phyloP scores from a whole-genome alignment of 2,797 vertebrate genomes.

The Pangasius mekongensis region DNA sequence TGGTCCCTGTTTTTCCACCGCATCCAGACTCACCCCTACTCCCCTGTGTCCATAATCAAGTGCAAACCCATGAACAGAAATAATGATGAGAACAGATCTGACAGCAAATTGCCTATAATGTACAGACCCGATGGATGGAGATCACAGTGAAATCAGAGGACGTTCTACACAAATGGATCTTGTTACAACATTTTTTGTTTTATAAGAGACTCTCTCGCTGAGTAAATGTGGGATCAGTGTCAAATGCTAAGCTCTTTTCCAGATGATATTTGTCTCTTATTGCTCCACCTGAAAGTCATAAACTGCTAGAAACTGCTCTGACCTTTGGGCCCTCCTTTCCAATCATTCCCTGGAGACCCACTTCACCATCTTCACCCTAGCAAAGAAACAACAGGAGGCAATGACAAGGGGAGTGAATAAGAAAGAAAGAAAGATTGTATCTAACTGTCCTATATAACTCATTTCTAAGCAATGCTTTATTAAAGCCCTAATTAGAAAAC shows the following conservation, averaged over 20 bases:
- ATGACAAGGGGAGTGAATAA: not conserved
- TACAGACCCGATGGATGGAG: not conserved
- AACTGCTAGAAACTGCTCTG: constrained; percentile 57
- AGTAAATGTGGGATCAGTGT: not conserved
- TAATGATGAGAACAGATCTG: not conserved
- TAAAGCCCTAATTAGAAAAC: not conserved
- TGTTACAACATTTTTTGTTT: constrained; percentile 1
- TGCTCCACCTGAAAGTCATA: constrained; percentile 46
- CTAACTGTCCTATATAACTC: not conserved
- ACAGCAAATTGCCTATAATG: not conserved
- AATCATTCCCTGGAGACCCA: constrained; percentile 66
- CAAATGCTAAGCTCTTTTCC: constrained; percentile 27
- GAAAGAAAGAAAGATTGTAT: not conserved
- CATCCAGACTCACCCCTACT: constrained; percentile 70
- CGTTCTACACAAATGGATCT: not conserved
- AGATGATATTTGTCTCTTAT: constrained; percentile 31
- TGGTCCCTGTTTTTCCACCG: constrained; percentile 69
- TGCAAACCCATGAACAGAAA: not conserved
- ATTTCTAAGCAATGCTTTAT: not conserved
- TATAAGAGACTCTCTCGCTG: not conserved
- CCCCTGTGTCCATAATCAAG: constrained; percentile 68
- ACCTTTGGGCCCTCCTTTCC: constrained; percentile 75
- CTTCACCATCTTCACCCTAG: constrained; percentile 76
- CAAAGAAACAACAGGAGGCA: not conserved
- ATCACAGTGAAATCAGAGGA: not conserved